Evolutionary conservation across 2,888 invertebrate genomes (phyloP).

Genomic region (Bibio marci): DNA sequence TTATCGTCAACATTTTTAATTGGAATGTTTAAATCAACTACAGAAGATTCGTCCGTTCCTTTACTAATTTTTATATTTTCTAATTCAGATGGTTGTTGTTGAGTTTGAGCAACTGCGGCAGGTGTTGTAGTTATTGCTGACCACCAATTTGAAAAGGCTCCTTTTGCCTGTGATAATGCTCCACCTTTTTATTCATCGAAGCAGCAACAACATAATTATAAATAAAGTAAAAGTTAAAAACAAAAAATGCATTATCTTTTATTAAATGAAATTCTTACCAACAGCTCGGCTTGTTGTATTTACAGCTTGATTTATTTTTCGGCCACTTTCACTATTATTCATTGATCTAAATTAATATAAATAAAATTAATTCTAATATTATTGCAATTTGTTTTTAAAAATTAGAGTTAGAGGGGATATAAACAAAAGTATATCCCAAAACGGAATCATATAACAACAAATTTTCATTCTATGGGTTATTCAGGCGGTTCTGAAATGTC

Average conservation of each 20-base stretch:
- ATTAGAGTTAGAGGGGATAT: too few species aligned
- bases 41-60: too few species aligned
- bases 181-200: too few species aligned
- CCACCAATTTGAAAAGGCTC: slow-evolving; percentile 79
- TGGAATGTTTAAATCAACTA: too few species aligned
- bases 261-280: slow-evolving; percentile 23
- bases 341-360: slow-evolving; percentile 79
- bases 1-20: slow-evolving; percentile 4
- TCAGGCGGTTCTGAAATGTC: too few species aligned
- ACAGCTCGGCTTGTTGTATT: slow-evolving; percentile 82
- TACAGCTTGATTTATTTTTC: slow-evolving; percentile 86
- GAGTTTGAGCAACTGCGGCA: slow-evolving; percentile 10
- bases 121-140: slow-evolving; percentile 46
- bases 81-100: too few species aligned
- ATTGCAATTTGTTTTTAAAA: too few species aligned
- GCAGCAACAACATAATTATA: slow-evolving; percentile 22
- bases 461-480: too few species aligned
- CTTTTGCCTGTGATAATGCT: slow-evolving; percentile 73
- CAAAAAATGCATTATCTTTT: background rate
- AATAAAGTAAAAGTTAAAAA: background rate
- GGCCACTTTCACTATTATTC: slow-evolving; percentile 84
- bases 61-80: too few species aligned
- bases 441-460: too few species aligned
- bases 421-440: too few species aligned
- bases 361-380: too few species aligned